These are phyloP conservation scores for Phasianus colchicus DNA, from an alignment of 2,113 vertebrate genomes.

Conservation along the genomic window DNA sequence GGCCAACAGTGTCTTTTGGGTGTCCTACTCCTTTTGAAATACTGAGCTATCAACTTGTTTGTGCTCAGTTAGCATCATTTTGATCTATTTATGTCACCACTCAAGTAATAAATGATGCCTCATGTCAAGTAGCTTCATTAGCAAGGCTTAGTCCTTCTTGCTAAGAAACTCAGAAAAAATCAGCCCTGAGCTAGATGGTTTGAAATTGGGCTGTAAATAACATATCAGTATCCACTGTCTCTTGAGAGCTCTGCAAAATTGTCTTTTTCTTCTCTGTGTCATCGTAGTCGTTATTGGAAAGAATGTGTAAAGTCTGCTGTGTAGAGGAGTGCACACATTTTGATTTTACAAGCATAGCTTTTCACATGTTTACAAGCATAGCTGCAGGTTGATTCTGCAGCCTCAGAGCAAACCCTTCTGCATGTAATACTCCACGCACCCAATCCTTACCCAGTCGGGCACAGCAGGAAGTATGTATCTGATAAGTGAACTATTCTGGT, in stretches of 20 bases:
- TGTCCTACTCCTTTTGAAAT: background rate
- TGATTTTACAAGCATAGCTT: background rate
- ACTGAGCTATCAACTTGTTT: background rate
- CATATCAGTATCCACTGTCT: background rate
- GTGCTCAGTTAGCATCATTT: background rate
- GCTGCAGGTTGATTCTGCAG: background rate
- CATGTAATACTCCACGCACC: background rate
- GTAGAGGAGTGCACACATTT: background rate
- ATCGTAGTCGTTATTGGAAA: background rate
- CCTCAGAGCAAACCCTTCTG: conserved; percentile 6
- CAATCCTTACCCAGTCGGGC: background rate
- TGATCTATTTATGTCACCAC: background rate
- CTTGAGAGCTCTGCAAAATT: background rate
- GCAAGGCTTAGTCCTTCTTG: background rate
- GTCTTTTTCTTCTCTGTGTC: background rate
- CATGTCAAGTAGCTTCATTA: background rate
- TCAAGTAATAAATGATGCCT: background rate
- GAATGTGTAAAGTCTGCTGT: background rate
- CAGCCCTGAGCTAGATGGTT: fast-evolving
- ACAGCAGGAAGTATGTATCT: conserved; percentile 30
- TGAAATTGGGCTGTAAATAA: background rate
- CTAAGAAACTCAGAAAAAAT: background rate
- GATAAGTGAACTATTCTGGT: conserved; percentile 57
- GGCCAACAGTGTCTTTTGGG: fast-evolving
- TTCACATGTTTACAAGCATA: background rate